phyloP scores from a whole-genome alignment of 2,113 vertebrate genomes.

The Microcebus jonahi region DNA sequence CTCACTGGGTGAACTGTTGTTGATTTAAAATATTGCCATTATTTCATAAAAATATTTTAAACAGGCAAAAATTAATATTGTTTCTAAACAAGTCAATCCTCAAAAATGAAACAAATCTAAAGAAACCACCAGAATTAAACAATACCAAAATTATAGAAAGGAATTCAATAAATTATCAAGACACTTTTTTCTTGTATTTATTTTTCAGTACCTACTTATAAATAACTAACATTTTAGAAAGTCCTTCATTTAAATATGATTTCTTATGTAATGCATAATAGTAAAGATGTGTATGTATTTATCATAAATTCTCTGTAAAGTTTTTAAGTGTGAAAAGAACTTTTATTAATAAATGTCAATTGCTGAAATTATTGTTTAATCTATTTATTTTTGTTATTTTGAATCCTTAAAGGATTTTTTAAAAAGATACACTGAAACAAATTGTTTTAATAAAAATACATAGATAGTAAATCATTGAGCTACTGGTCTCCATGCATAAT shows the following conservation, averaged over 20 bases:
- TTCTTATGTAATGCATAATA: background rate
- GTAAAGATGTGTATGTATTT: background rate
- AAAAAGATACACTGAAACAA: slow-evolving; percentile 62
- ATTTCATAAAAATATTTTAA: background rate
- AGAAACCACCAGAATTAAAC: background rate
- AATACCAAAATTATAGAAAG: background rate
- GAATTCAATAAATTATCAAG: background rate
- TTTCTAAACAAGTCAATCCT: background rate
- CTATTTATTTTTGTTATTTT: slow-evolving; percentile 60
- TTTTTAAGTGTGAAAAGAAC: slow-evolving; percentile 36
- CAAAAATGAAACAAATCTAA: background rate
- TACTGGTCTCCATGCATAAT: slow-evolving; percentile 71
- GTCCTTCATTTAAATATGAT: background rate
- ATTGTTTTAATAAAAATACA: slow-evolving; percentile 74
- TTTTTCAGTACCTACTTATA: background rate
- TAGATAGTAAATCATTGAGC: slow-evolving; percentile 80
- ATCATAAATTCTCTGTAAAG: slow-evolving; percentile 35
- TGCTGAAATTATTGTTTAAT: slow-evolving; percentile 50
- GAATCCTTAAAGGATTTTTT: slow-evolving; percentile 57
- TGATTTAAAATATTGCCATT: no score
- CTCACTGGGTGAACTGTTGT: no score
- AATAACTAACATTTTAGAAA: background rate
- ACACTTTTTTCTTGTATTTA: background rate
- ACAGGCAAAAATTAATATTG: background rate
- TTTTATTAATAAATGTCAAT: slow-evolving; percentile 55